Conservation (phyloP, 2,113 vertebrate genomes). For the Coregonus clupeaformis region DNA sequence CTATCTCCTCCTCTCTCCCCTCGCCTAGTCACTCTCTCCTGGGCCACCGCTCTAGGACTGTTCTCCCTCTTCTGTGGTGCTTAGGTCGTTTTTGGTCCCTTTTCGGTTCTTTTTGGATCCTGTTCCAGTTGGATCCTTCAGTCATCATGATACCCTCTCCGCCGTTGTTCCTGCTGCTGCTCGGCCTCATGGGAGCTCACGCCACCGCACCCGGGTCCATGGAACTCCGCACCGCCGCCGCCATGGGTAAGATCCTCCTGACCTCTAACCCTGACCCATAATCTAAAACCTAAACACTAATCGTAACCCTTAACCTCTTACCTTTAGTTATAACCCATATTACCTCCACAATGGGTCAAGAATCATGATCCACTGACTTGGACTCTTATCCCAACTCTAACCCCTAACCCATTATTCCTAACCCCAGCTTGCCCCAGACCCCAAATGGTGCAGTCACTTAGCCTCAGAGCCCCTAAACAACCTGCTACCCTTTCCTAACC, state of each 20-base stretch:
- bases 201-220: constrained; percentile 63
- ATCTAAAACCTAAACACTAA: not conserved
- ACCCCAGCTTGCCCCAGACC: no score
- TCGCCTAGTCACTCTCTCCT: constrained; percentile 37
- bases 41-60: constrained; percentile 49
- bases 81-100: constrained; percentile 21
- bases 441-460: no score
- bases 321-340: not conserved
- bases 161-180: constrained; percentile 68
- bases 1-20: constrained; percentile 14
- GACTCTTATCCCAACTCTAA: no score
- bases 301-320: not conserved
- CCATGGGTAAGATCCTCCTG: constrained; percentile 71
- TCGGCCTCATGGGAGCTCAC: constrained; percentile 69
- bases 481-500: no score
- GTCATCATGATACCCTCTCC: constrained; percentile 60
- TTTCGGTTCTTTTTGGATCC: constrained; percentile 10
- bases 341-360: no score
- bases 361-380: no score
- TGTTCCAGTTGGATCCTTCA: constrained; percentile 4
- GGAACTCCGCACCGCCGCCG: constrained; percentile 68
- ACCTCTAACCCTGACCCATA: constrained; percentile 43
- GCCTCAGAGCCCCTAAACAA: no score
- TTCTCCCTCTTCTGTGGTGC: constrained; percentile 22
- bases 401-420: not conserved